Base-by-base conservation (phyloP, 1,140 invertebrate species). In the Drosophila quadrilineata region DNA sequence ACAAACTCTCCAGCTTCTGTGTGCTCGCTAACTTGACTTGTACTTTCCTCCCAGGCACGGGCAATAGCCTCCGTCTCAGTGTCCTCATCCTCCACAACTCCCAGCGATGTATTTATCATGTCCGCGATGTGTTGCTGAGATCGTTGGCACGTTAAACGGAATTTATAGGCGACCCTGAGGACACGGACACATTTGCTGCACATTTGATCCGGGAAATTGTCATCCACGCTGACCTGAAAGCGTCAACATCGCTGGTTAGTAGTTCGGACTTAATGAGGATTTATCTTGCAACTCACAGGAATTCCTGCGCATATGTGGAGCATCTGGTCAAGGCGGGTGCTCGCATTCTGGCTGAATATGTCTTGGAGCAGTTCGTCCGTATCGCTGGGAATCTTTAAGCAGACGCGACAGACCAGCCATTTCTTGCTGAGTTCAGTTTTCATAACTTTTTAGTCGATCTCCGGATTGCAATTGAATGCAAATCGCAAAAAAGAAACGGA, bases 321-420 rank as follows among this genome's bases (percentile, higher is more conserved):
- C 91, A 92, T 88, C 80, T 91, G 53, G 87, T 89, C 80, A 88
- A 92, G 79, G 89, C 90, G 87, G n/a, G 79, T 85, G 57, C 36
- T 79, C n/a, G 50, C 77, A 36, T 75, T 85, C 45, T 92, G 90
- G 82, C 91, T 91, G 71, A 92, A 91, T 71, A 92, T 92, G 68
- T 92, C 91, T 88, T 92, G 91, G 56, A 91, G 90, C 12, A 41
- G 85, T 85, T 72, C 89, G 76, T 87, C 92, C 88, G 65, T 57
- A 0, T 85, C 77, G 28, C 12, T 57, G 6, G 71, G 60, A 31
- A 71, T 79, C 14, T 41, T 77, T 0, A 92, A 71, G 84, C 92
- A 92, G 36, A 92, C 91, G 43, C 92, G 89, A 64, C 92, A 92
- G 17, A 92, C 91, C 87, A 92, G 91, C 92, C 92, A 92, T 88